phyloP scores from a whole-genome alignment of 2,888 invertebrate genomes.

The Drosophila tanythrix region DNA sequence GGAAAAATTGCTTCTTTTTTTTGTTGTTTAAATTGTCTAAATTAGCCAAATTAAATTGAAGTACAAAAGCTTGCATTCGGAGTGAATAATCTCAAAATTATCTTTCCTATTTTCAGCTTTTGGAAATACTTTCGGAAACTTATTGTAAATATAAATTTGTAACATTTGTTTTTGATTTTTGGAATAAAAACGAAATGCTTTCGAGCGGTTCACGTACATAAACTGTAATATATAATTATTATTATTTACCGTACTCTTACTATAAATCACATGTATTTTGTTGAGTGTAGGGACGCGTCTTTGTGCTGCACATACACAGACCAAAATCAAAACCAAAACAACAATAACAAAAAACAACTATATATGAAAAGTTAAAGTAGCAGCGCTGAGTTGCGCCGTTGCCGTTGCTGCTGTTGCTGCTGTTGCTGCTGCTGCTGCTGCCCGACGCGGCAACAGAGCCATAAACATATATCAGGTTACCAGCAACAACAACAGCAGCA shows the following conservation, averaged over 20 bases:
- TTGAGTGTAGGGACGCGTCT: constrained; percentile 3
- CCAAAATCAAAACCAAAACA: constrained; percentile 23
- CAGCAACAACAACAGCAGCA: constrained; percentile 53
- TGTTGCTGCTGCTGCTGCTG: constrained; percentile 23
- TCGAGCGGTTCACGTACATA: neutral
- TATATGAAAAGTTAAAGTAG: constrained; percentile 79
- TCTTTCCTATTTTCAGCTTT: neutral
- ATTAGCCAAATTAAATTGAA: neutral
- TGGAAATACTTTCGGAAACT: neutral
- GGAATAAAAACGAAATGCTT: neutral
- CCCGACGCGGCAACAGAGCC: constrained; percentile 75
- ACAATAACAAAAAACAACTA: constrained; percentile 15
- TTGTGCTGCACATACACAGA: constrained; percentile 21
- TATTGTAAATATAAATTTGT: neutral
- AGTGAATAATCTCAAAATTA: neutral
- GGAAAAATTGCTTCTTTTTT: neutral
- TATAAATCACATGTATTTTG: neutral
- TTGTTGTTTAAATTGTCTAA: neutral
- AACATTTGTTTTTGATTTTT: neutral
- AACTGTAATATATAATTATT: neutral
- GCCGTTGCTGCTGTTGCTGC: constrained; percentile 12
- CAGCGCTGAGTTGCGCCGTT: constrained; percentile 58
- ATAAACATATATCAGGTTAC: constrained; percentile 79
- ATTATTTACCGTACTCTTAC: neutral
- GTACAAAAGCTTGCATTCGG: too few relatives aligned